Base-by-base conservation (phyloP, 2,888 invertebrate genomes). In the Teleiodes luculella region DNA sequence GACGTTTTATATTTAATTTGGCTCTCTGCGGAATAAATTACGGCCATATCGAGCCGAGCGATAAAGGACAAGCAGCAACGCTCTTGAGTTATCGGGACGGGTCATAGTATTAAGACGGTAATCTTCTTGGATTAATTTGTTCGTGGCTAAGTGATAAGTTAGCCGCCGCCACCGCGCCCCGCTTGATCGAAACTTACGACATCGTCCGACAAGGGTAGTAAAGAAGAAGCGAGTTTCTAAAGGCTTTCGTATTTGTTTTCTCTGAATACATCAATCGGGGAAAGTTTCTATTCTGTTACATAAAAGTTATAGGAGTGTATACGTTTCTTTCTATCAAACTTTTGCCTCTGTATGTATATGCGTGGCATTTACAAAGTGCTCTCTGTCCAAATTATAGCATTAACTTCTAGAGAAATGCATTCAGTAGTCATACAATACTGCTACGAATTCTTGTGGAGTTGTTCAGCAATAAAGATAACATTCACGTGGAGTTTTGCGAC, bases 1-100 rank as follows among this genome's bases (percentile, higher is more conserved):
- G 85, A 82, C 86, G 83, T 86, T 88, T 88, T 87, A 87, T 88
- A 88, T 88, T 88, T 88, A 88, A 89, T 89, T 88, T 88, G 83
- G 83, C 83, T 78, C 80, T 80, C 78, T 80, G 75, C 71, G 73
- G 87, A 86, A 88, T 87, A 87, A 88, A 88, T 88, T 86, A 86
- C 80, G 70, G 74, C 77, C 82, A 83, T 83, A 86, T 87, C 81
- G 80, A 80, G 80, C 78, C 79, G 71, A 76, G 75, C 80, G 81
- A 84, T 85, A 86, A 80, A 86, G 76, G 76, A 80, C 82, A 72
- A 77, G 68, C 73, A 68, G 66, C 70, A 72, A 60, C 69, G 68
- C 74, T 78, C 77, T 74, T 82, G 82, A 85, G 75, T 82, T 83
- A 87, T 86, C 79, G 80, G 68, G 68, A 73, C 74, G 79, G 78